Evolutionary conservation across 1,140 invertebrate species (phyloP).

Genomic region (Eupristina koningsbergeri): DNA sequence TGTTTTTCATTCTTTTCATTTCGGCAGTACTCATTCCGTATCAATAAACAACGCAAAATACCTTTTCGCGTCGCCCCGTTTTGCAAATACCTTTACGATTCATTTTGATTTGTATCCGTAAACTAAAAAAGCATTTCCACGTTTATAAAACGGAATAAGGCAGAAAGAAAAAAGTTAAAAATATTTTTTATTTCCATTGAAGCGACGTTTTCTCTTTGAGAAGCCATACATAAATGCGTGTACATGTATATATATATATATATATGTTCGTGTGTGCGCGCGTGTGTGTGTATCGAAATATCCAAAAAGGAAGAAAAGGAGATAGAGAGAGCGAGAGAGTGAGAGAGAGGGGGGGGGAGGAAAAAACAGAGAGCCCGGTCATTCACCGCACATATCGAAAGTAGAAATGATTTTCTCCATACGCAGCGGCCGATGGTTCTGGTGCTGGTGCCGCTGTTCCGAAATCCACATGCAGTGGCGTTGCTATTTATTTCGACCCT

Average conservation of each 20-base stretch:
- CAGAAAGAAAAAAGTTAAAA: constrained; percentile 17
- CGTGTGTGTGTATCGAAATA: too few relatives aligned
- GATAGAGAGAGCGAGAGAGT: too few relatives aligned
- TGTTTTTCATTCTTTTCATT: neutral
- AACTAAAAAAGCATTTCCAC: constrained; percentile 34
- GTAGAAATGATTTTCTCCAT: constrained; percentile 50
- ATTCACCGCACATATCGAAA: constrained; percentile 24
- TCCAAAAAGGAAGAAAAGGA: neutral
- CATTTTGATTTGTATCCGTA: constrained; percentile 26
- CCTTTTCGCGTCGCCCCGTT: neutral
- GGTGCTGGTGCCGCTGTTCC: neutral
- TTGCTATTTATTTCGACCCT: constrained; percentile 63
- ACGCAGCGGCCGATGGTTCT: neutral
- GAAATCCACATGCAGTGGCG: constrained; percentile 30
- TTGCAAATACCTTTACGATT: constrained; percentile 19
- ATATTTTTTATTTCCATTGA: constrained; percentile 33
- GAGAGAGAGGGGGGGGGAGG: neutral
- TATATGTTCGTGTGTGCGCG: too few relatives aligned
- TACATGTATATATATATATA: too few relatives aligned
- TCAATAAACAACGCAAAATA: constrained; percentile 31
- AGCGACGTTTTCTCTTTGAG: constrained; percentile 32
- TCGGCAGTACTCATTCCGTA: neutral
- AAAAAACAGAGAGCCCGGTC: constrained; percentile 29
- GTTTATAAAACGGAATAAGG: constrained; percentile 39
- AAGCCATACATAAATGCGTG: neutral